phyloP scores from a whole-genome alignment of 2,888 invertebrate species.

The Syrista parreyssii region DNA sequence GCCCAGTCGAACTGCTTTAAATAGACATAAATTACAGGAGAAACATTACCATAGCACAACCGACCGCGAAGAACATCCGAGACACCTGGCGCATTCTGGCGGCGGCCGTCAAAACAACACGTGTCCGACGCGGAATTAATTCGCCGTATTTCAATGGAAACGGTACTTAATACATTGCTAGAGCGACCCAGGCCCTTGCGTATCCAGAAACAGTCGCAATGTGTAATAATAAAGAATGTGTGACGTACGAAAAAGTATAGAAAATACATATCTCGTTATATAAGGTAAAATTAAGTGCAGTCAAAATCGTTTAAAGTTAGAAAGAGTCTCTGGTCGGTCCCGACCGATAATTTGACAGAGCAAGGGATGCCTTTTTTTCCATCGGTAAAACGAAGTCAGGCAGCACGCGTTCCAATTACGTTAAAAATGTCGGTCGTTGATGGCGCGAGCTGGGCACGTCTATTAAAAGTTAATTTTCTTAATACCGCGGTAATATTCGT shows the following conservation, averaged over 20 bases:
- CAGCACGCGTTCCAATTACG: slow-evolving; percentile 6
- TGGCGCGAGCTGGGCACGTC: slow-evolving; percentile 26
- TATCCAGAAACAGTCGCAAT: neutral
- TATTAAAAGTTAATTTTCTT: slow-evolving; percentile 53
- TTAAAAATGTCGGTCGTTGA: neutral
- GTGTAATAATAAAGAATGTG: neutral
- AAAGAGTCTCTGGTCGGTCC: neutral
- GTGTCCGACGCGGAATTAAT: slow-evolving; percentile 25
- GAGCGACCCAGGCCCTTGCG: neutral
- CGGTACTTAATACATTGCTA: neutral
- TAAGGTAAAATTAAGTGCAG: neutral
- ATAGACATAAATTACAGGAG: slow-evolving; percentile 51
- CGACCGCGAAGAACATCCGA: slow-evolving; percentile 18
- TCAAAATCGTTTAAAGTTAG: neutral
- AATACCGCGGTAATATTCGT: slow-evolving; percentile 2
- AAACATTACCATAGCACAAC: slow-evolving; percentile 44
- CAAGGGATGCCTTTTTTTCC: slow-evolving; percentile 43
- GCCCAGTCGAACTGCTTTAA: slow-evolving; percentile 37
- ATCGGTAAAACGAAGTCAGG: neutral
- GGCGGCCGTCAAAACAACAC: slow-evolving; percentile 44
- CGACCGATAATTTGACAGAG: neutral
- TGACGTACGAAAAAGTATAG: neutral
- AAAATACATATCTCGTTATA: neutral
- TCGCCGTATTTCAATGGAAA: slow-evolving; percentile 10
- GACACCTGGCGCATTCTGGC: slow-evolving; percentile 46